Evolutionary conservation across 2,113 vertebrate species (phyloP), one percentile per base, ranked within the genome.

Genomic region (Dicrurus megarhynchus): DNA sequence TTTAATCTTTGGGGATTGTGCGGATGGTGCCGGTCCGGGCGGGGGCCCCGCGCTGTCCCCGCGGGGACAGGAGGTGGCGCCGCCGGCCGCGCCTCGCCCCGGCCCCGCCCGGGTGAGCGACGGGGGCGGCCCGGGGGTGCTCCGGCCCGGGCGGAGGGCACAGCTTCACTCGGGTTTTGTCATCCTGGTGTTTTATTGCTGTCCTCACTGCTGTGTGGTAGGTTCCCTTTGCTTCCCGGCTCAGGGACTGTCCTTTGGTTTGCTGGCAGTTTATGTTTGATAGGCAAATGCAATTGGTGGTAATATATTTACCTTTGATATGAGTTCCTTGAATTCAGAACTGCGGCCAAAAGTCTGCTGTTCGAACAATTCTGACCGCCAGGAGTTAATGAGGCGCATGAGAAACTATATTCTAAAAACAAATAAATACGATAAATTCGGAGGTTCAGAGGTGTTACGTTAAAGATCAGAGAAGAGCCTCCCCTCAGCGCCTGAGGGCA

Each of bases 361-460:
- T 63, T 79, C 18, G 52, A 68, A 46, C 73, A 65, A 1, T 41
- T 69, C 22, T 49, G 59, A 32, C 35, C 60, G 30, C 18, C 44
- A 41, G 44, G 73, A 68, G 24, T 64, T 70, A 67, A 46, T n/a
- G 37, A 33, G 4, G 21, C 11, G 6, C 26, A 16, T 18, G 14
- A 80, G 53, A 42, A 59, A 55, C n/a, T 32, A 18, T 27, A 33
- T 64, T 67, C 12, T 1, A 16, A 3, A 22, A 17, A 52, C 14
- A 28, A n/a, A 20, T 2, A 11, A 12, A 9, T 4, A 4, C 27
- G 4, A 33, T 2, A 4, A 55, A 20, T 12, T 8, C 0, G 4
- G 22, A 57, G 24, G 39, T 19, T 65, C 14, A 55, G 55, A 39
- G 23, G 16, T 6, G 33, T 41, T 46, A 17, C 49, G 11, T 52